Evolutionary conservation across 2,797 vertebrate species (phyloP).

Genomic region (Coendou prehensilis): DNA sequence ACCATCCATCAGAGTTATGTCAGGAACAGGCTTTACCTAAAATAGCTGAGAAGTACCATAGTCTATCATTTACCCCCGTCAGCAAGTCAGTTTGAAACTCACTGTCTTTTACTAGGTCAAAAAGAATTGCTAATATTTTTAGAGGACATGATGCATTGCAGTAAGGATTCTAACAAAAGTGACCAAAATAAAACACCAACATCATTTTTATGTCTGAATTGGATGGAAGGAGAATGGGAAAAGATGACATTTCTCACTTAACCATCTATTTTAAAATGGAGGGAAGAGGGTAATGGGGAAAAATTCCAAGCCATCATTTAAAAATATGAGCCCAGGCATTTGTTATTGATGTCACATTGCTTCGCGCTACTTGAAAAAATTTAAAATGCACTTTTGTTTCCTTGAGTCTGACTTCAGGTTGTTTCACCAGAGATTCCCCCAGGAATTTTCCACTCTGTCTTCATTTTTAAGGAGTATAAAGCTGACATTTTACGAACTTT

Average conservation of each 20-base stretch:
- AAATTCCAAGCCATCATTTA: conserved; percentile 71
- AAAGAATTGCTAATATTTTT: conserved; percentile 68
- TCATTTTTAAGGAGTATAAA: conserved; percentile 75
- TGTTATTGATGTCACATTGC: conserved; percentile 77
- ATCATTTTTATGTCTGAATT: conserved; percentile 67
- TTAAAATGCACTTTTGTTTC: conserved; percentile 73
- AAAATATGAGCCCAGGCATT: conserved; percentile 59
- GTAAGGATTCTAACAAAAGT: conserved; percentile 78
- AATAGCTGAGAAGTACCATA: conserved; percentile 66
- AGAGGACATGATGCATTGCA: conserved; percentile 42
- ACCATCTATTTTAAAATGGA: conserved; percentile 63
- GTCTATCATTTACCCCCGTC: conserved; percentile 76
- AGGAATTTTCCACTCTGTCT: conserved; percentile 57
- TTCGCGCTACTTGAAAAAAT: conserved; percentile 24
- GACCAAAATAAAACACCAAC: conserved; percentile 77
- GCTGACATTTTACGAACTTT: conserved; percentile 61
- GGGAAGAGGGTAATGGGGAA: neutral
- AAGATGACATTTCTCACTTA: conserved; percentile 73
- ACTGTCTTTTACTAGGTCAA: conserved; percentile 77
- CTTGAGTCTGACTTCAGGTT: conserved; percentile 74
- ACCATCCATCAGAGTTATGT: conserved; percentile 76
- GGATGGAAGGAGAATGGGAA: conserved; percentile 43
- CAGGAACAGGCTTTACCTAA: conserved; percentile 68
- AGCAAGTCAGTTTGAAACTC: conserved; percentile 62
- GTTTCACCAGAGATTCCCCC: conserved; percentile 69